Percentiles rank a stretch among this genome's conserved stretches.
These are phyloP conservation scores for Notarius lentiginosus DNA, from an alignment of 2,113 vertebrate species.

Conservation along the genomic window DNA sequence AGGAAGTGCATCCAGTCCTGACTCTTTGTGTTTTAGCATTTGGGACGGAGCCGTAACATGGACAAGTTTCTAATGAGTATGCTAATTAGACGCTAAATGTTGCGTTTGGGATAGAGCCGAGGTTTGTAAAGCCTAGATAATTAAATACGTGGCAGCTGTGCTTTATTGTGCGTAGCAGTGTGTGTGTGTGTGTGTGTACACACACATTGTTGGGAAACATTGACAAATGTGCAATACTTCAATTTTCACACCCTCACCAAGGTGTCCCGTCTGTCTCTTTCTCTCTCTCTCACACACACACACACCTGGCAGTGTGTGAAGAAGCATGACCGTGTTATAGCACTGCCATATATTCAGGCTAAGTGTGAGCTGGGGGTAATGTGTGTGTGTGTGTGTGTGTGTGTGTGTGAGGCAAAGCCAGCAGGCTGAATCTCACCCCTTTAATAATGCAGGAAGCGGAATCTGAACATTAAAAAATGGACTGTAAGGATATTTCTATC, in stretches of 20 bases:
- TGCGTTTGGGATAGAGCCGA: slow-evolving; percentile 17
- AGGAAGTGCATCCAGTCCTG: neutral
- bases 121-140: slow-evolving; percentile 10
- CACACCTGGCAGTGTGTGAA: slow-evolving; percentile 30
- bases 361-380: neutral
- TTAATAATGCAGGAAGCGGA: slow-evolving; percentile 13
- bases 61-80: neutral
- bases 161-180: neutral
- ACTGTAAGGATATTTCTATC: neutral
- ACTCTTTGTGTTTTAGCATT: neutral
- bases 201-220: slow-evolving; percentile 20
- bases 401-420: neutral
- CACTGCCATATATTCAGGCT: neutral
- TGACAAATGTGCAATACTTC: slow-evolving; percentile 26
- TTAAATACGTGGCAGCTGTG: slow-evolving; percentile 16
- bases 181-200: slow-evolving; percentile 31
- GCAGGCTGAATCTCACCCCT: neutral
- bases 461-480: neutral
- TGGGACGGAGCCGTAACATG: neutral
- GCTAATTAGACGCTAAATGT: slow-evolving; percentile 21
- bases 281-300: neutral
- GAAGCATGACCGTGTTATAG: neutral
- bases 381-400: slow-evolving; percentile 11
- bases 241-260: slow-evolving; percentile 23
- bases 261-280: neutral